A percentile compares a stretch with the other conserved stretches of the same genome.
Evolutionary conservation across 2,113 vertebrate species (phyloP).

Genomic region (Lates calcarifer): DNA sequence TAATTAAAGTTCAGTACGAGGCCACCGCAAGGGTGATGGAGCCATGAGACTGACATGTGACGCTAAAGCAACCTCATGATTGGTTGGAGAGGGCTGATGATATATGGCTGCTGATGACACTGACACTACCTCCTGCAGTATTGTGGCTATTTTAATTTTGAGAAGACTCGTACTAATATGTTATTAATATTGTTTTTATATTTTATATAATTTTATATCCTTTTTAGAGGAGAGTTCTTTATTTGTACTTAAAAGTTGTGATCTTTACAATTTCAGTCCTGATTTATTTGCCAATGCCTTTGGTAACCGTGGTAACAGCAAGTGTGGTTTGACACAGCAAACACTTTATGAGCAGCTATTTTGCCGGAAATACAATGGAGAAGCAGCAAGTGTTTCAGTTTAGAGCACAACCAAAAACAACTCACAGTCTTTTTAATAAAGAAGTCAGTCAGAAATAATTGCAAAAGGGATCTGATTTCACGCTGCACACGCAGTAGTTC

Average conservation of each 20-base stretch:
- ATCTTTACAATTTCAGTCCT: neutral
- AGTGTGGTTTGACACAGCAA: neutral
- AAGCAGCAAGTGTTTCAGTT: neutral
- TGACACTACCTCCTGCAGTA: neutral
- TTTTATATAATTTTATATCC: conserved; percentile 12
- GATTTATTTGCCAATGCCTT: neutral
- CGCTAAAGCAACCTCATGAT: conserved; percentile 10
- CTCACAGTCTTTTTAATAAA: neutral
- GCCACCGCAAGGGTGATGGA: conserved; percentile 38
- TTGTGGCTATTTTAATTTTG: conserved; percentile 32
- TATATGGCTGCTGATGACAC: conserved; percentile 39
- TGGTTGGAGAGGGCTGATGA: conserved; percentile 34
- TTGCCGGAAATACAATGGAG: neutral
- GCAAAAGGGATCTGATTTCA: conserved; percentile 1
- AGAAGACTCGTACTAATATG: no score
- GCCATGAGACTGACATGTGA: conserved; percentile 47
- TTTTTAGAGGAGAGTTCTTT: no score
- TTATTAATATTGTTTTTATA: no score
- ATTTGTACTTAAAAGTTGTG: no score
- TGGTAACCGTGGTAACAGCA: neutral
- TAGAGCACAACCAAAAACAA: neutral
- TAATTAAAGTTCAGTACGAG: conserved; percentile 75
- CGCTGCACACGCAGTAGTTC: neutral
- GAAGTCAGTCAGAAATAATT: conserved; percentile 4
- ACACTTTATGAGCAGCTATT: neutral